Evolutionary conservation across 2,113 vertebrate species (phyloP), one percentile per base, ranked within the genome.

Genomic region (Solea senegalensis): DNA sequence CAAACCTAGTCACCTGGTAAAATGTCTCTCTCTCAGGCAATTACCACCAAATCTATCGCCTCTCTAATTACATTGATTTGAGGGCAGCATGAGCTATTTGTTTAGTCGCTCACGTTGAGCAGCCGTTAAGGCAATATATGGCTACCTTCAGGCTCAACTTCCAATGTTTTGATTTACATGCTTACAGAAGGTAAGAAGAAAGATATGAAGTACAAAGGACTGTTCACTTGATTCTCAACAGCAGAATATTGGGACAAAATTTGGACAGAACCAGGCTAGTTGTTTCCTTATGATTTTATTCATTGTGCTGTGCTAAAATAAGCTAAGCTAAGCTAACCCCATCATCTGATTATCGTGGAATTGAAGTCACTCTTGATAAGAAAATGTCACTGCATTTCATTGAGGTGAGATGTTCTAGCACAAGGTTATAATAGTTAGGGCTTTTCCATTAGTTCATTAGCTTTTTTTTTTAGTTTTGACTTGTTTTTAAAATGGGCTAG

Each of bases 21-120:
- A 90, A 91, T 45, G 68, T 87, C 63, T 83, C 75, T 83, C 75
- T 86, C 83, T 78, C 80, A 82, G 76, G 83, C 84, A 89, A 89
- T 92, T 90, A 90, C 70, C 72, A 72, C 28, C 40, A 56, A 89
- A 86, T 89, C 86, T 72, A 90, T 89, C 73, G 72, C 73, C 81
- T 85, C 82, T 61, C 53, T 87, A 86, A 90, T 90, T 78, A 84
- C 81, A 90, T 77, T 81, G 86, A 92, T 89, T 85, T 67, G 66
- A 74, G 73, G 72, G 80, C 71, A 72, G 71, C 39, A 0, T 48
- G 60, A 78, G 72, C 73, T 73, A 72, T 82, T 85, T 84, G 80
- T 89, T 87, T 80, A 69, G 62, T 54, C 11, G 7, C 54, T 72
- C 72, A 69, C 53, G 65, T 55, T 57, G 43, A 60, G 61, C 40